Percentiles rank a stretch among this genome's conserved stretches.
These are phyloP conservation scores for Labeo rohita DNA, from an alignment of 2,113 vertebrate genomes.

Conservation along the genomic window DNA sequence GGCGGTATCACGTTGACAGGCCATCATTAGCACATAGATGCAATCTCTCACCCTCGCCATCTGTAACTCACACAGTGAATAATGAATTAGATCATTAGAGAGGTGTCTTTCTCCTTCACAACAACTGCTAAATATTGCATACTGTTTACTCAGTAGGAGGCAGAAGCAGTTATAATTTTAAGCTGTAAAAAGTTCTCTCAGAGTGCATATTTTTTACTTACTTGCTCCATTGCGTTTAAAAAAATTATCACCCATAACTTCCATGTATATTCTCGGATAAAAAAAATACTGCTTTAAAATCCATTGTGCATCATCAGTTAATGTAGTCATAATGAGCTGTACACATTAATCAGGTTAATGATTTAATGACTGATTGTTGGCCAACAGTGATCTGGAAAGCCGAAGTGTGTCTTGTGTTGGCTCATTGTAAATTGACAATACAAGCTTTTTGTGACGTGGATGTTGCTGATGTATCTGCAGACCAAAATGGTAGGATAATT, in stretches of 20 bases:
- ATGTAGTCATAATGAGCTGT: conserved; percentile 48
- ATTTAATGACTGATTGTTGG: conserved; percentile 58
- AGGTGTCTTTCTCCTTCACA: conserved; percentile 54
- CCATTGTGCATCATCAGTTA: background rate
- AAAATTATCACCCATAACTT: background rate
- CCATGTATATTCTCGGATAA: background rate
- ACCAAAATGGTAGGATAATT: conserved; percentile 67
- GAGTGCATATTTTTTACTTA: background rate
- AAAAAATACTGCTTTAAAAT: background rate
- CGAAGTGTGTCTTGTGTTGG: conserved; percentile 10
- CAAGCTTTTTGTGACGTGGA: conserved; percentile 17
- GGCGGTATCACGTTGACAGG: conserved; percentile 11
- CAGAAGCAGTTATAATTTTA: conserved; percentile 12
- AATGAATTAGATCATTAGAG: conserved; percentile 65
- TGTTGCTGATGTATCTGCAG: conserved; percentile 60
- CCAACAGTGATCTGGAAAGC: conserved; percentile 45
- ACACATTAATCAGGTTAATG: conserved; percentile 65
- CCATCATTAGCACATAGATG: conserved; percentile 42
- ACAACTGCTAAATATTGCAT: conserved; percentile 54
- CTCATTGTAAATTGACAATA: background rate
- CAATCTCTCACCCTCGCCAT: conserved; percentile 47
- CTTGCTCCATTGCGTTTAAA: background rate
- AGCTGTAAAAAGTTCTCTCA: conserved; percentile 7
- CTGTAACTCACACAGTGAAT: conserved; percentile 64
- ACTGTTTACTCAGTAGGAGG: conserved; percentile 54